These are phyloP conservation scores for Mus pahari DNA, from an alignment of 2,113 vertebrate species.

Conservation along the genomic window DNA sequence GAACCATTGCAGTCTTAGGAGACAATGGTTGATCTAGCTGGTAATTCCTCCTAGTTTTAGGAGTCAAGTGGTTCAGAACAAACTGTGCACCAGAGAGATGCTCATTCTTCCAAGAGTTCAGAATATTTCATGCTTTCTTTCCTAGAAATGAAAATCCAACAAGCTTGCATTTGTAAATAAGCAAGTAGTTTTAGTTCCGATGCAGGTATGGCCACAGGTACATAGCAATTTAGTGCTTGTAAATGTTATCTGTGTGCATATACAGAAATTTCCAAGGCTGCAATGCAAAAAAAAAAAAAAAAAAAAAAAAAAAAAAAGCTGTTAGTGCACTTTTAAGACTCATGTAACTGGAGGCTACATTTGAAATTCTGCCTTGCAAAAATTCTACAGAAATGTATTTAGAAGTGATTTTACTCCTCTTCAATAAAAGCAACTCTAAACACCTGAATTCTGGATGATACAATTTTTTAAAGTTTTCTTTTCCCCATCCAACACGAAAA, in stretches of 20 bases:
- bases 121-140: slow-evolving; percentile 37
- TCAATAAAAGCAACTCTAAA: neutral
- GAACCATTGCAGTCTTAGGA: neutral
- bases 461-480: neutral
- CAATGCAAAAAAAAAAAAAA: neutral
- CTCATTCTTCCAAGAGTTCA: slow-evolving; percentile 36
- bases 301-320: neutral
- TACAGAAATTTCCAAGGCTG: slow-evolving; percentile 41
- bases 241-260: slow-evolving; percentile 38
- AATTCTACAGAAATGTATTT: slow-evolving; percentile 40
- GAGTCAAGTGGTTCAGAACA: neutral
- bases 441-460: slow-evolving; percentile 26
- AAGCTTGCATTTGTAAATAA: slow-evolving; percentile 26
- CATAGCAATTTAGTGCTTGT: neutral
- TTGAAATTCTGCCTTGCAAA: slow-evolving; percentile 48
- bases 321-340: slow-evolving; percentile 46
- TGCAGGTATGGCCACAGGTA: neutral
- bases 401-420: neutral
- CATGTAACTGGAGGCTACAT: neutral
- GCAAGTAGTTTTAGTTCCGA: slow-evolving; percentile 19
- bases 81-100: neutral
- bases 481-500: neutral
- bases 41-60: neutral
- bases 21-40: neutral
- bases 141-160: slow-evolving; percentile 12